phyloP scores from a whole-genome alignment of 2,797 vertebrate species.

The Gymnopithys bicolor region DNA sequence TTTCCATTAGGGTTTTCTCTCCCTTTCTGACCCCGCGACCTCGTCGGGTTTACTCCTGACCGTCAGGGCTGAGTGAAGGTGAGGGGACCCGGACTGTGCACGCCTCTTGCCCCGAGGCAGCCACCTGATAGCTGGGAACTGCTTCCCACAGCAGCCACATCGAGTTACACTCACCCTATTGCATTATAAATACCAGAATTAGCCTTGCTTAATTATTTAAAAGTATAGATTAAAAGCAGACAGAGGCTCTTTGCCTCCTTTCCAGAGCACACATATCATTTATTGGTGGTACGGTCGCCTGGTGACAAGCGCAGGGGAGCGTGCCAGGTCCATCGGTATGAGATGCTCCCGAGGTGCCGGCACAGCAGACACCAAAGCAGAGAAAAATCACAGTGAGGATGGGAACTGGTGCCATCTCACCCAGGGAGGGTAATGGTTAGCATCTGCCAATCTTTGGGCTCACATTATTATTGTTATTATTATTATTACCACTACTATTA shows the following conservation, averaged over 20 bases:
- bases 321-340: background rate
- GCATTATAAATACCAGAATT: conserved; percentile 65
- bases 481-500: background rate
- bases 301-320: background rate
- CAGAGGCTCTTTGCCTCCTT: conserved; percentile 39
- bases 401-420: background rate
- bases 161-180: conserved; percentile 28
- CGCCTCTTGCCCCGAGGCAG: accelerated
- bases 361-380: background rate
- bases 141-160: background rate
- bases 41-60: background rate
- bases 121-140: background rate
- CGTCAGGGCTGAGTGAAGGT: background rate
- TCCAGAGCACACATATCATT: conserved; percentile 26
- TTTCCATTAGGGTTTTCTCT: background rate
- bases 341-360: background rate
- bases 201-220: conserved; percentile 70
- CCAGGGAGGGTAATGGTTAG: background rate
- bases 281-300: background rate
- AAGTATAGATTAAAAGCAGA: conserved; percentile 52
- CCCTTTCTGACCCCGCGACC: background rate
- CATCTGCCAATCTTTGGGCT: background rate
- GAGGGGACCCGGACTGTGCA: accelerated
- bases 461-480: background rate
- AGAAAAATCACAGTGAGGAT: background rate